These are phyloP conservation scores for Neoascia interrupta DNA, from an alignment of 2,888 invertebrate genomes.

Conservation along the genomic window DNA sequence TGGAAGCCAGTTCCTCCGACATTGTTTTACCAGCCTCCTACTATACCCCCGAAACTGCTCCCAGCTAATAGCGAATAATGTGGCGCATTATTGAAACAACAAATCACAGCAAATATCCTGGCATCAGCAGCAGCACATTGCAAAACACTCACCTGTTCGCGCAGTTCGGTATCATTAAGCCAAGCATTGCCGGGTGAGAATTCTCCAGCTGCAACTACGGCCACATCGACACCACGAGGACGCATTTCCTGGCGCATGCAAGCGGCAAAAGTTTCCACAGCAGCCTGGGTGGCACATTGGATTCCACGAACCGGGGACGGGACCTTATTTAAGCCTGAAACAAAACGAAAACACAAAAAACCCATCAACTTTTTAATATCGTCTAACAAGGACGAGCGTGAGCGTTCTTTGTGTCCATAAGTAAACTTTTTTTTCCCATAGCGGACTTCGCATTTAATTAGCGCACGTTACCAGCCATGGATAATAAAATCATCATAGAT, in stretches of 20 bases:
- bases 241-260: slow-evolving; percentile 90
- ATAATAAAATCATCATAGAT: slow-evolving; percentile 33
- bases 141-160: slow-evolving; percentile 82
- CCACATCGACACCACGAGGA: slow-evolving; percentile 89
- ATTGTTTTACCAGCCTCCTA: no score
- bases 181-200: slow-evolving; percentile 90
- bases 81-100: slow-evolving; percentile 45
- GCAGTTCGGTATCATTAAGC: slow-evolving; percentile 85
- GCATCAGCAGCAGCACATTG: background rate
- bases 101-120: slow-evolving; percentile 39
- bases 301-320: slow-evolving; percentile 90
- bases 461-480: slow-evolving; percentile 12
- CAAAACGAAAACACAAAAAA: slow-evolving; percentile 11
- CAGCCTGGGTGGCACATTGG: slow-evolving; percentile 89
- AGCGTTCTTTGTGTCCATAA: background rate
- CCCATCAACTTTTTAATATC: slow-evolving; percentile 21
- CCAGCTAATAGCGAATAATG: slow-evolving; percentile 39
- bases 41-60: slow-evolving; percentile 14
- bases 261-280: slow-evolving; percentile 89
- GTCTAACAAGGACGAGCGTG: slow-evolving; percentile 16
- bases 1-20: no score
- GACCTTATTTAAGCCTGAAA: slow-evolving; percentile 84
- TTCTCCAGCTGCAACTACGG: slow-evolving; percentile 91
- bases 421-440: slow-evolving; percentile 20
- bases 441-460: slow-evolving; percentile 45